A percentile compares a stretch with the other conserved stretches of the same genome.
Conservation (phyloP, 1,140 invertebrate genomes). For the Delia radicum region DNA sequence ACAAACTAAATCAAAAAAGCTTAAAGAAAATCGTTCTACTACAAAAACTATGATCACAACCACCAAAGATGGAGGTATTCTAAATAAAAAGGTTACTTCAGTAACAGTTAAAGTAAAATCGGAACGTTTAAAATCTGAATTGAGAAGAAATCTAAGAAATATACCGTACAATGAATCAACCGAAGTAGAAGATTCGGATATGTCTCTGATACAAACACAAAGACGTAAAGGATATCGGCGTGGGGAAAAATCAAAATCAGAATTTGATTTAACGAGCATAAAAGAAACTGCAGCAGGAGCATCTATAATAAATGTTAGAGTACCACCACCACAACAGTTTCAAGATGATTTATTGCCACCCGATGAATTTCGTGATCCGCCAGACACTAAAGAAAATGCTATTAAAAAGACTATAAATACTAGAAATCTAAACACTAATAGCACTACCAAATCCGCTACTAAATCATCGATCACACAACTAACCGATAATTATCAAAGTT, state of each 20-base stretch:
- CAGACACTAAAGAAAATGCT: not conserved
- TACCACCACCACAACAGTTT: constrained; percentile 82
- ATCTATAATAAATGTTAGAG: constrained; percentile 64
- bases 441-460: not conserved
- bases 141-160: constrained; percentile 40
- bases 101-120: constrained; percentile 45
- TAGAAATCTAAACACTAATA: not conserved
- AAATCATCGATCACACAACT: not conserved
- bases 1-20: constrained; percentile 31
- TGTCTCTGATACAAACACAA: constrained; percentile 33
- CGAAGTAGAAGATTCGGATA: constrained; percentile 45
- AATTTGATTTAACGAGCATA: constrained; percentile 59
- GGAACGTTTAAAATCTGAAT: constrained; percentile 39
- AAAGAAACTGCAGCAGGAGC: constrained; percentile 29
- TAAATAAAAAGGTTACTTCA: constrained; percentile 44
- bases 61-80: constrained; percentile 25
- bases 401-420: not conserved
- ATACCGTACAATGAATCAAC: constrained; percentile 49
- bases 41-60: not conserved
- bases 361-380: constrained; percentile 68
- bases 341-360: constrained; percentile 75
- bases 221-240: constrained; percentile 36
- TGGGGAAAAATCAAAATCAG: constrained; percentile 60
- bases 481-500: not conserved
- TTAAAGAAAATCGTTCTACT: not conserved